A percentile compares a stretch with the other conserved stretches of the same genome.
Evolutionary conservation across 2,888 invertebrate species (phyloP).

Genomic region (Melikaiella ostensackeni): DNA sequence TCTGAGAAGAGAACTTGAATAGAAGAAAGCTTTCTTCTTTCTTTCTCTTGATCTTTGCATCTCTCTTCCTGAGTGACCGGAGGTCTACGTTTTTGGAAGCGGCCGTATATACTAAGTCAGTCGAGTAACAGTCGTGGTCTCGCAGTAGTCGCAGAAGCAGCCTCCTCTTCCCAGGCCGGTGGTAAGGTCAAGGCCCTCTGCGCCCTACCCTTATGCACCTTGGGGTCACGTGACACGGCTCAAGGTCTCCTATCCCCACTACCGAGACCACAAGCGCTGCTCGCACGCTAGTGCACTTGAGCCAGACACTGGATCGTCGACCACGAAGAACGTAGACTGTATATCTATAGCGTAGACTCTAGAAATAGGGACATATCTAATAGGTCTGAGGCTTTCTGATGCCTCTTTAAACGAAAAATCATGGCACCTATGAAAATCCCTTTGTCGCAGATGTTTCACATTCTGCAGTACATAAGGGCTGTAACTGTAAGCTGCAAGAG

Average conservation of each 20-base stretch:
- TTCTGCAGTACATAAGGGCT: background rate
- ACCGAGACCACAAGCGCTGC: constrained; percentile 46
- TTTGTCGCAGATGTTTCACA: background rate
- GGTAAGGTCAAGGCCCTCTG: constrained; percentile 80
- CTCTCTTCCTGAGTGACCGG: constrained; percentile 44
- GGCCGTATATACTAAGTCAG: constrained; percentile 61
- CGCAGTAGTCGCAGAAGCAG: constrained; percentile 55
- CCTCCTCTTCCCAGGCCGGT: constrained; percentile 66
- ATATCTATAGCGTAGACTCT: constrained; percentile 17
- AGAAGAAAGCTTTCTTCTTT: constrained; percentile 11
- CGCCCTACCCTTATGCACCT: constrained; percentile 75
- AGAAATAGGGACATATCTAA: constrained; percentile 25
- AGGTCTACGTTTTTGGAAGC: constrained; percentile 69
- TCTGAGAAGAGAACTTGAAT: constrained; percentile 10
- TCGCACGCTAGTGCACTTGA: constrained; percentile 48
- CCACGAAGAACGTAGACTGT: constrained; percentile 46
- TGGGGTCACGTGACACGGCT: constrained; percentile 79
- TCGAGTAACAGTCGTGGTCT: constrained; percentile 49
- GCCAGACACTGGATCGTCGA: constrained; percentile 46
- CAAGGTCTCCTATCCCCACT: constrained; percentile 79
- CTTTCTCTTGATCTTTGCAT: constrained; percentile 25
- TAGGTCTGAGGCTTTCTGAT: constrained; percentile 25
- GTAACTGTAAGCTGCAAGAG: background rate
- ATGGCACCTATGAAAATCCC: background rate
- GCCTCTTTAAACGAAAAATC: background rate